Conservation (phyloP, 2,797 vertebrate species). For the Argya squamiceps region DNA sequence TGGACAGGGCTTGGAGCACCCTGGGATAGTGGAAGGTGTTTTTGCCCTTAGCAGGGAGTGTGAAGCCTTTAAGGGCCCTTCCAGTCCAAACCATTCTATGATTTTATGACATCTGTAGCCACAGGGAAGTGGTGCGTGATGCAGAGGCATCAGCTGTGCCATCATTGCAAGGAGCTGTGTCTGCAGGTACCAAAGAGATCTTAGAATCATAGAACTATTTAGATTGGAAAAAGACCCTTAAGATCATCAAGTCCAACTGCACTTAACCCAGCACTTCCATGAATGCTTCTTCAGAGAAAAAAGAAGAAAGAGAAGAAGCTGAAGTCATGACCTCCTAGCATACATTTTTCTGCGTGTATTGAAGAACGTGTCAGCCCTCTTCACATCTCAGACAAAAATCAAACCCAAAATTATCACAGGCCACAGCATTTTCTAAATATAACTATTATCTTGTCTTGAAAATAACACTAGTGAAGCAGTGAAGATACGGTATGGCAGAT, state of each 20-base stretch:
- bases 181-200: neutral
- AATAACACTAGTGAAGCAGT: neutral
- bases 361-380: neutral
- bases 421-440: neutral
- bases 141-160: neutral
- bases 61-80: neutral
- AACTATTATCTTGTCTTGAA: neutral
- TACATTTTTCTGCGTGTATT: neutral
- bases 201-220: neutral
- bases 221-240: neutral
- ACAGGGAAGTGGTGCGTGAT: neutral
- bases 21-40: neutral
- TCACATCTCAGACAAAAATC: neutral
- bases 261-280: neutral
- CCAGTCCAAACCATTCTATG: neutral
- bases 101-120: neutral
- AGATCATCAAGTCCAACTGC: neutral
- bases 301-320: neutral
- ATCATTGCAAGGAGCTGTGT: neutral
- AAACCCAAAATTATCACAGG: neutral
- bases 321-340: neutral
- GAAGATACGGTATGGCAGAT: neutral
- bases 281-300: neutral
- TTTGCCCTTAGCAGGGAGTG: neutral
- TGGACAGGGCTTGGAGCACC: fast-evolving